These are phyloP conservation scores for Parnassius orleans DNA, from an alignment of 2,888 invertebrate species.

Conservation along the genomic window DNA sequence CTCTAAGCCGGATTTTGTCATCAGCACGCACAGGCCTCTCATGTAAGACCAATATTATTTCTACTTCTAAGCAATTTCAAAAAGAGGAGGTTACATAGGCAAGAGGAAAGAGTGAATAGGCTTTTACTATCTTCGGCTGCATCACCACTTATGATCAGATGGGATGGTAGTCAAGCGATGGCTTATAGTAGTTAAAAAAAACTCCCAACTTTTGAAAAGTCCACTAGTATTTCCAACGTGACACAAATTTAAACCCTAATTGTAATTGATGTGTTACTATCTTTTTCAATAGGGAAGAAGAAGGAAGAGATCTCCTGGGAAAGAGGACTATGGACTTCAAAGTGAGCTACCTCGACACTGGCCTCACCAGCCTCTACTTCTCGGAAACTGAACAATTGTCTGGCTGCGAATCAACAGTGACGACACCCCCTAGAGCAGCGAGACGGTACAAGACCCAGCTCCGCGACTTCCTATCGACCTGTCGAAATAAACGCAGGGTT, in stretches of 20 bases:
- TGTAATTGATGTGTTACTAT: background rate
- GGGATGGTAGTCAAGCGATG: too few species aligned
- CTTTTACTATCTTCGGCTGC: too few species aligned
- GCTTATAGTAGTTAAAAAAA: too few species aligned
- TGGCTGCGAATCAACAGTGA: slow-evolving; percentile 82
- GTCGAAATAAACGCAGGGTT: slow-evolving; percentile 89
- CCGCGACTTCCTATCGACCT: slow-evolving; percentile 95
- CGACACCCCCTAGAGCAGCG: slow-evolving; percentile 88
- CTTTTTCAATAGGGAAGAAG: slow-evolving; percentile 91
- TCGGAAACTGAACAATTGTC: slow-evolving; percentile 91
- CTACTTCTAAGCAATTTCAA: too few species aligned
- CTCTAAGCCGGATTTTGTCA: slow-evolving; percentile 99
- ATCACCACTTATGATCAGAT: too few species aligned
- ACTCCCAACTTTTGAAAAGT: too few species aligned
- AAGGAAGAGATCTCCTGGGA: slow-evolving; percentile 97
- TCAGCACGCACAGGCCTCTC: slow-evolving; percentile 98
- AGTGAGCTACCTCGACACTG: slow-evolving; percentile 97
- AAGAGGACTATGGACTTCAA: slow-evolving; percentile 99
- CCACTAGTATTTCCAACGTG: too few species aligned
- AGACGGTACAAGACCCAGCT: slow-evolving; percentile 96
- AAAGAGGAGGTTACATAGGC: too few species aligned
- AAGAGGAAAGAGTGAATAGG: too few species aligned
- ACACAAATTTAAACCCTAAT: too few species aligned
- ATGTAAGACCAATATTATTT: slow-evolving; percentile 85
- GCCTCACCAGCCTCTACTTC: slow-evolving; percentile 94